Conservation (phyloP, 2,797 vertebrate genomes). For the Podargus strigoides region DNA sequence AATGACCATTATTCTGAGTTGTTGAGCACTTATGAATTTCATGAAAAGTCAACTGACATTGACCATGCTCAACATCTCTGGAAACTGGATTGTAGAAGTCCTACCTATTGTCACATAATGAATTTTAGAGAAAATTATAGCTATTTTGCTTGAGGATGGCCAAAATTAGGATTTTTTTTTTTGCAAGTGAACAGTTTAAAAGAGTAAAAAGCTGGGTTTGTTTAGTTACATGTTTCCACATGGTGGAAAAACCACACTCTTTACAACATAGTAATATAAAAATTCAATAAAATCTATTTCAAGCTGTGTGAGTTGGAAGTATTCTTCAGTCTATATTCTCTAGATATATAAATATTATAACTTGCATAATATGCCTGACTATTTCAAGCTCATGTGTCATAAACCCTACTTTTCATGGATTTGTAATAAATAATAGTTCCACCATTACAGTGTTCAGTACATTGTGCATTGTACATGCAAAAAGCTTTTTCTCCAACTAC, state of each 20-base stretch:
- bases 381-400: not conserved
- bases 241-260: not conserved
- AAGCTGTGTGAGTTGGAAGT: not conserved
- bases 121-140: not conserved
- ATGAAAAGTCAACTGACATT: not conserved
- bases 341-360: not conserved
- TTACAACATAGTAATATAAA: not conserved
- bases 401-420: not conserved
- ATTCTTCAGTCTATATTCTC: not conserved
- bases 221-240: not conserved
- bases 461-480: not conserved
- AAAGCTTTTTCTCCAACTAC: not conserved
- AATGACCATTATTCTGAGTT: not conserved
- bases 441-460: not conserved
- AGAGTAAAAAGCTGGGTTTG: not conserved
- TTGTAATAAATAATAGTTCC: not conserved
- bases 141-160: not conserved
- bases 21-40: not conserved
- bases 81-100: not conserved
- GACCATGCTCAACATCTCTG: not conserved
- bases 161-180: not conserved
- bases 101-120: not conserved
- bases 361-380: not conserved
- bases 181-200: not conserved
- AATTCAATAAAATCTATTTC: not conserved